Percentiles rank a stretch among this genome's conserved stretches.
Conservation (phyloP, 2,797 vertebrate species). For the Decapterus maruadsi region DNA sequence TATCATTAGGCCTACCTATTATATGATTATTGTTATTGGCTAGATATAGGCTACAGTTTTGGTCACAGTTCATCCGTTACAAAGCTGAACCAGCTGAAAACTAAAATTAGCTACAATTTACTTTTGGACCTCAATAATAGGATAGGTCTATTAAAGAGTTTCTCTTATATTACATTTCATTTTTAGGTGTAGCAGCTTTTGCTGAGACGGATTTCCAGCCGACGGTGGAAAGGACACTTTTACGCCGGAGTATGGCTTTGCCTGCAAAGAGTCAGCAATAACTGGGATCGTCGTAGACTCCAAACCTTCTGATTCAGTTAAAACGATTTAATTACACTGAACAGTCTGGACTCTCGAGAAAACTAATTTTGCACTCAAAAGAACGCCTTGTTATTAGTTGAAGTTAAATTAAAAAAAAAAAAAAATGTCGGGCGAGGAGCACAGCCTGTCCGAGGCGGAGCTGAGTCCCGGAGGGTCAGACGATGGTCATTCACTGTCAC, state of each 20-base stretch:
- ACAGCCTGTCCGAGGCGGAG: slow-evolving; percentile 97
- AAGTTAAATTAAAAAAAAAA: slow-evolving; percentile 3
- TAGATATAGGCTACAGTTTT: neutral
- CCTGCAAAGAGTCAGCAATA: slow-evolving; percentile 58
- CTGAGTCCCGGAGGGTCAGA: slow-evolving; percentile 97
- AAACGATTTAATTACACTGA: slow-evolving; percentile 13
- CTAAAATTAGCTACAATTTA: neutral
- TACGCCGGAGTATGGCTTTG: slow-evolving; percentile 70
- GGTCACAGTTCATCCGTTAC: neutral
- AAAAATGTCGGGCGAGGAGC: slow-evolving; percentile 91
- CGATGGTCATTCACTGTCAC: slow-evolving; percentile 93
- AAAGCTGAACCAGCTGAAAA: neutral
- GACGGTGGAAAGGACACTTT: slow-evolving; percentile 54
- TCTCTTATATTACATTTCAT: neutral
- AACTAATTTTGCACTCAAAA: neutral
- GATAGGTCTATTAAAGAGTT: neutral
- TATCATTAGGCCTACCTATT: slow-evolving; percentile 4
- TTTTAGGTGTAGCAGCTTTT: slow-evolving; percentile 64
- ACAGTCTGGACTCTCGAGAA: slow-evolving; percentile 16
- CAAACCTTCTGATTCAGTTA: slow-evolving; percentile 18
- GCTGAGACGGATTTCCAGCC: slow-evolving; percentile 49
- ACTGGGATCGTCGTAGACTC: slow-evolving; percentile 33
- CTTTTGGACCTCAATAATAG: neutral
- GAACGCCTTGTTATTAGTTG: slow-evolving; percentile 4
- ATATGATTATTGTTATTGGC: neutral